Conservation (phyloP, 1,140 invertebrate genomes). For the Zaprionus africanus region DNA sequence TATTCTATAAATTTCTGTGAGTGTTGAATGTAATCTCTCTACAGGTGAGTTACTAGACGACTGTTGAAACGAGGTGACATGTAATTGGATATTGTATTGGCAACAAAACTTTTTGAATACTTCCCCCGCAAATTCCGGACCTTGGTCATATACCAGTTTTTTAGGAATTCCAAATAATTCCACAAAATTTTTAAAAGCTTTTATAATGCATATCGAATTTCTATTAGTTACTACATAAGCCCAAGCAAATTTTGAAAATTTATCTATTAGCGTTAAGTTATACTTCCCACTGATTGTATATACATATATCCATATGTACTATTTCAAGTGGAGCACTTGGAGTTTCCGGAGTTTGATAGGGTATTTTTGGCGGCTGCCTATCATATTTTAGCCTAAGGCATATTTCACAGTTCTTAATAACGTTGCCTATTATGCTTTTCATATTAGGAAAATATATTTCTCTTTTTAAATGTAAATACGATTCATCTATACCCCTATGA, state of each 20-base stretch:
- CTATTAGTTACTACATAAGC: constrained; percentile 22
- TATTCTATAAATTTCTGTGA: constrained; percentile 34
- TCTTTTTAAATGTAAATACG: constrained; percentile 14
- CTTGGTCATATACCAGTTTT: neutral
- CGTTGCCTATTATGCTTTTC: constrained; percentile 8
- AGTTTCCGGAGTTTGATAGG: neutral
- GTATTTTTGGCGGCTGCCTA: constrained; percentile 4
- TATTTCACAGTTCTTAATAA: constrained; percentile 10
- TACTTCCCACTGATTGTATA: constrained; percentile 8
- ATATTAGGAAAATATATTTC: constrained; percentile 17
- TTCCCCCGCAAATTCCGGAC: neutral
- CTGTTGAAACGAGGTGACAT: constrained; percentile 4
- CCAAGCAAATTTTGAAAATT: constrained; percentile 24
- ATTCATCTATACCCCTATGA: constrained; percentile 27
- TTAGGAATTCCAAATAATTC: neutral
- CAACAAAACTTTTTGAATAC: constrained; percentile 26
- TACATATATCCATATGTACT: constrained; percentile 24
- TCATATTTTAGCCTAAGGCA: constrained; percentile 4
- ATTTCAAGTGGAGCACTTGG: neutral
- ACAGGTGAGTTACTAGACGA: constrained; percentile 10
- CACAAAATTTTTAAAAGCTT: neutral
- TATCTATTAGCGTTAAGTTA: neutral
- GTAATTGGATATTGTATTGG: constrained; percentile 20
- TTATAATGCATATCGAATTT: neutral
- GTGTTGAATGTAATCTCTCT: neutral